These are phyloP conservation scores for Schizothorax lantsangensis DNA, from an alignment of 2,797 vertebrate species.

Conservation along the genomic window DNA sequence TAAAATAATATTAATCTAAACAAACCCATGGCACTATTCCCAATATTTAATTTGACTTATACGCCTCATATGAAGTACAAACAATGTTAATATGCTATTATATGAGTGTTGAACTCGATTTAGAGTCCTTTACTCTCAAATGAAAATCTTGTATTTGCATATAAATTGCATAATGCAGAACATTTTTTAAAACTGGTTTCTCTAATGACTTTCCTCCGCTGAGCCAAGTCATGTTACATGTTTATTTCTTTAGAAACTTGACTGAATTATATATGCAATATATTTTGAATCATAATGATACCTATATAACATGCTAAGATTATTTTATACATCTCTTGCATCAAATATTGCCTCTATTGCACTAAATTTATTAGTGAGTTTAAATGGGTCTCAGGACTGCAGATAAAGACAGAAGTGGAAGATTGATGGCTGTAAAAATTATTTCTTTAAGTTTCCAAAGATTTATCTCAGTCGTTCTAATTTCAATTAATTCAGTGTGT, in stretches of 20 bases:
- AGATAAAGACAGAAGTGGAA: background rate
- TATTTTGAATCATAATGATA: background rate
- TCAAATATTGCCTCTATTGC: background rate
- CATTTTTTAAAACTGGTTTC: background rate
- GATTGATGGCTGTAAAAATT: background rate
- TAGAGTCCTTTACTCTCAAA: background rate
- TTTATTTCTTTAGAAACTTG: background rate
- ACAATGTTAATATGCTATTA: background rate
- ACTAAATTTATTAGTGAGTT: background rate
- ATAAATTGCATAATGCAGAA: background rate
- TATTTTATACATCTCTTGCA: background rate
- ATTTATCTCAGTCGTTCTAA: too few species aligned
- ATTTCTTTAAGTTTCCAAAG: too few species aligned
- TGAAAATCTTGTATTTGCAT: background rate
- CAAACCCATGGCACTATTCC: background rate
- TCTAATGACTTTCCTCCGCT: background rate
- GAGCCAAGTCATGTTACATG: background rate
- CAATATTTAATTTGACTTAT: background rate
- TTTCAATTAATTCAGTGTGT: too few species aligned
- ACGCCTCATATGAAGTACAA: slow-evolving; percentile 4
- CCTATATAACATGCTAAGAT: background rate
- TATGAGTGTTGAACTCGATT: background rate
- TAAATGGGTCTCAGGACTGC: background rate
- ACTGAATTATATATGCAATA: background rate
- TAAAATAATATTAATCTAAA: background rate